Conservation (phyloP, 2,797 vertebrate species). For the Falco naumanni region DNA sequence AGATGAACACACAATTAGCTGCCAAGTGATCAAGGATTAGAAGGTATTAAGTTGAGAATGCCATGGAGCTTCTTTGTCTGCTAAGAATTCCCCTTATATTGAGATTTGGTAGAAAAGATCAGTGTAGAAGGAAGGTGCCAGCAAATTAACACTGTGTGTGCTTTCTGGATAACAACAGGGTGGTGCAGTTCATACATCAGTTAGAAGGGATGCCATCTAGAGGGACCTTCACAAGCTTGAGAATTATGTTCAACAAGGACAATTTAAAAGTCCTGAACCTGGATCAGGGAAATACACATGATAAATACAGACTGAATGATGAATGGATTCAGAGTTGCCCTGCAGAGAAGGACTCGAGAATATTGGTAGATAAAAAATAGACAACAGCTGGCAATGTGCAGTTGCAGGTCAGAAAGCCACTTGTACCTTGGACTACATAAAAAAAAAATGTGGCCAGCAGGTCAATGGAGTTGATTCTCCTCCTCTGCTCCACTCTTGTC, state of each 20-base stretch:
- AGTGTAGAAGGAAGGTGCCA: background rate
- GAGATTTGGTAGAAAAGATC: background rate
- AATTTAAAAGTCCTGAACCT: background rate
- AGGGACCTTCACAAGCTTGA: background rate
- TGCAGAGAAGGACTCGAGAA: background rate
- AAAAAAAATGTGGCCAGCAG: background rate
- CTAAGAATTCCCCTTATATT: background rate
- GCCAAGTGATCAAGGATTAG: background rate
- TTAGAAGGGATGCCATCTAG: background rate
- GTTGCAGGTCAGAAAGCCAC: background rate
- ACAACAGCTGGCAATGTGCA: background rate
- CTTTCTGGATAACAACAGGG: background rate
- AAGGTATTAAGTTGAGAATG: background rate
- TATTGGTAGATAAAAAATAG: background rate
- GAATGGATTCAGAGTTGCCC: background rate
- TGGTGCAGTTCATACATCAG: background rate
- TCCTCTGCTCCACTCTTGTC: background rate
- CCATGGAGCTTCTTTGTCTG: background rate
- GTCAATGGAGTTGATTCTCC: background rate
- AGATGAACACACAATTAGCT: background rate
- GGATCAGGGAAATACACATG: background rate
- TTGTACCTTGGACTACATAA: background rate
- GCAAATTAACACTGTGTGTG: background rate
- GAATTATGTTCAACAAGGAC: background rate
- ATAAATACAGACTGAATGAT: background rate